Conservation (phyloP, 2,888 invertebrate species). For the Lasioglossum lativentre region DNA sequence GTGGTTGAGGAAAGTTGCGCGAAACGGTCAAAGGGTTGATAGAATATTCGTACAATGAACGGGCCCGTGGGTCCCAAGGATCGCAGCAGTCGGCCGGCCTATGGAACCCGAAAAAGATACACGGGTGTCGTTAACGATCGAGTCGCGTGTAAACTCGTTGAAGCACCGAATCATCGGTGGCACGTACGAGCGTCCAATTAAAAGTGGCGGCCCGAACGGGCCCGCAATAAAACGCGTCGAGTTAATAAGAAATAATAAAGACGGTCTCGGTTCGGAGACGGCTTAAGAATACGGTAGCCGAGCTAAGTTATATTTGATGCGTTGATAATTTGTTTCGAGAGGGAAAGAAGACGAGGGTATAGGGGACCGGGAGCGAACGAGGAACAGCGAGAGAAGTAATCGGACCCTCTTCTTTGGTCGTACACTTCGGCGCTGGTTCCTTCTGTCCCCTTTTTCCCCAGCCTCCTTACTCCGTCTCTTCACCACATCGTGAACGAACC, state of each 20-base stretch:
- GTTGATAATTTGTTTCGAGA: conserved; percentile 83
- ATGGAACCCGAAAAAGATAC: conserved; percentile 15
- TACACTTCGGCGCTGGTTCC: conserved; percentile 49
- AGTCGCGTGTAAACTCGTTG: conserved; percentile 75
- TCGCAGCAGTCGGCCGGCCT: not conserved
- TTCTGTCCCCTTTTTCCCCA: conserved; percentile 21
- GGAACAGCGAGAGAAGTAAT: conserved; percentile 13
- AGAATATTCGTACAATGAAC: conserved; percentile 8
- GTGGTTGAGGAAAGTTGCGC: not conserved
- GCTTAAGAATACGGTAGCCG: conserved; percentile 81
- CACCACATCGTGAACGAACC: conserved; percentile 60
- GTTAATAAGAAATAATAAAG: conserved; percentile 70
- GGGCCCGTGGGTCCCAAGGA: not conserved
- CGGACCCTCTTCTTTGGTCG: conserved; percentile 41
- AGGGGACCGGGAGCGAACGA: not conserved
- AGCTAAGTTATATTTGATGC: conserved; percentile 83
- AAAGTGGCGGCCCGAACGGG: conserved; percentile 68
- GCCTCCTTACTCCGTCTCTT: conserved; percentile 37
- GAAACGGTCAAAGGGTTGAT: not conserved
- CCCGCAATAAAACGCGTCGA: conserved; percentile 62
- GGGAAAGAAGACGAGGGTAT: conserved; percentile 53
- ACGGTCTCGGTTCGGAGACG: conserved; percentile 61
- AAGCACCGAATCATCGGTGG: conserved; percentile 76
- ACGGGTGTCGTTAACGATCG: conserved; percentile 62
- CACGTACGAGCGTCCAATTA: conserved; percentile 79